Evolutionary conservation across 1,140 invertebrate species (phyloP).

Genomic region (Lucilia sericata): DNA sequence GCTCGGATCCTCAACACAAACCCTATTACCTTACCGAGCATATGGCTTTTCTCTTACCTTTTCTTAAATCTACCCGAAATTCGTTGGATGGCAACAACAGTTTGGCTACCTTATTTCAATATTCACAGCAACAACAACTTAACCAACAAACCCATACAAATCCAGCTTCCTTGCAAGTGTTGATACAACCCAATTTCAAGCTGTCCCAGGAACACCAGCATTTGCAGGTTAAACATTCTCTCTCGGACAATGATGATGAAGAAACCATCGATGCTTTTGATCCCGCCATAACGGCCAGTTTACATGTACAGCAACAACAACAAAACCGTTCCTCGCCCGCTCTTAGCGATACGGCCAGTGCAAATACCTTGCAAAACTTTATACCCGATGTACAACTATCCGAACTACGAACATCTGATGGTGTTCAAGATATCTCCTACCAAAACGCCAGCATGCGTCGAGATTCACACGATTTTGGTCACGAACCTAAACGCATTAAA

Average conservation of each 20-base stretch:
- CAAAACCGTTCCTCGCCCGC: conserved; percentile 50
- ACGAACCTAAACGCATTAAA: conserved; percentile 58
- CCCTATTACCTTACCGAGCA: conserved; percentile 67
- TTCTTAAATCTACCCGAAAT: conserved; percentile 62
- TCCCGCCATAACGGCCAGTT: conserved; percentile 53
- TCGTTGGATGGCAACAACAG: conserved; percentile 59
- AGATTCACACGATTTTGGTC: conserved; percentile 25
- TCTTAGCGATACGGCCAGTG: conserved; percentile 61
- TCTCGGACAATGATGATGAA: conserved; percentile 63
- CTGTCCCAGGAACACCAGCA: conserved; percentile 28
- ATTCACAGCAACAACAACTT: conserved; percentile 53
- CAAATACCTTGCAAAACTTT: conserved; percentile 62
- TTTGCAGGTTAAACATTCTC: conserved; percentile 59
- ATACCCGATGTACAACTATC: conserved; percentile 64
- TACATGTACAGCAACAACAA: conserved; percentile 51
- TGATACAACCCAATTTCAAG: conserved; percentile 2
- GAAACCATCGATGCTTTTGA: conserved; percentile 64
- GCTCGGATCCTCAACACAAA: conserved; percentile 63
- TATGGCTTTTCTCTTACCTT: conserved; percentile 65
- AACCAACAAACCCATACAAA: conserved; percentile 33
- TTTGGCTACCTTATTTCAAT: conserved; percentile 56
- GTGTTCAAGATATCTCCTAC: conserved; percentile 23
- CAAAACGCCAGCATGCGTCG: not conserved
- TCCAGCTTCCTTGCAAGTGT: not conserved
- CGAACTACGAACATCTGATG: conserved; percentile 49